Evolutionary conservation across 2,113 vertebrate genomes (phyloP), one percentile per base, ranked within the genome.

Genomic region (Rhea pennata): DNA sequence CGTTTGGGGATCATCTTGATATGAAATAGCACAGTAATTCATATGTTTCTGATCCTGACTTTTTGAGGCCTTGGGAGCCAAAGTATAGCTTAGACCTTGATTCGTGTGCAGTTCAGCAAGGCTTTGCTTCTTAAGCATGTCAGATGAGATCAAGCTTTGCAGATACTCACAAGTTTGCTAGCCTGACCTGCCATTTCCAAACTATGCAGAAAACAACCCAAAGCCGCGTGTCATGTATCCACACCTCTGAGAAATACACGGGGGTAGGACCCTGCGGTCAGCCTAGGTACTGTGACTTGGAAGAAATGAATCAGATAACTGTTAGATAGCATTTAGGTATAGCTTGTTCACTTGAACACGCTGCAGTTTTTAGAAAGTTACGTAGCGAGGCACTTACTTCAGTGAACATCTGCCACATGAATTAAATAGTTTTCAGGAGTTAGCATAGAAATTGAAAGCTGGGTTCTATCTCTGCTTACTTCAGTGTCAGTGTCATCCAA

Each of bases 71-170:
- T 51, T 88, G 42, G 62, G 33, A 94, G 26, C 21, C 62, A 56
- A 80, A 77, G 17, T 31, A 40, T 20, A 69, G 65, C 33, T 92
- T 89, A 79, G 71, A 15, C 93, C 40, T 80, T 56, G 50, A 87
- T 83, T 88, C 84, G 2, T 71, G 29, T 23, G 50, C 44, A 51
- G 62, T 70, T 93, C 58, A 89, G 42, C 4, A 5, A 84, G 54
- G 26, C 58, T 97, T 87, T 84, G 36, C 84, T 92, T 75, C 88
- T 89, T 69, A 64, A 70, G 59, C 26, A 8, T 58, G 92, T 91
- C 87, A 90, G 88, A 61, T 78, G 59, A 87, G 71, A 91, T 91
- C 86, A 92, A 81, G 61, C n/a, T 94, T 93, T 94, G 59, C 54
- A 91, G 94, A 70, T 19, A 39, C 76, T 93, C 67, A 39, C 36